A percentile compares a stretch with the other conserved stretches of the same genome.
Conservation (phyloP, 2,888 invertebrate species). For the Nebria salina region DNA sequence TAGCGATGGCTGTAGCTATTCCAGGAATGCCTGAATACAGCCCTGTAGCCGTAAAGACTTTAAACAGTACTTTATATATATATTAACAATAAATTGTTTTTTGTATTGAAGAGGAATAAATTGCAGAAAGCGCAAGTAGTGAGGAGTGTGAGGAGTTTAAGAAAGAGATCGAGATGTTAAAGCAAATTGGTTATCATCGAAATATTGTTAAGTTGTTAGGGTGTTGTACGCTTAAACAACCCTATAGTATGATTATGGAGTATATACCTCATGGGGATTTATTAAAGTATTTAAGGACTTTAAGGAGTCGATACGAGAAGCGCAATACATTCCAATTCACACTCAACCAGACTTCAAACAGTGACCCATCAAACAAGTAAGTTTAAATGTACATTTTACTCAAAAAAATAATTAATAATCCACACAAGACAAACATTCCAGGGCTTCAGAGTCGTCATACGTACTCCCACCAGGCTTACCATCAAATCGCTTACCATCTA, state of each 20-base stretch:
- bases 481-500: slow-evolving; percentile 61
- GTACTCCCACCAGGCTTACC: slow-evolving; percentile 50
- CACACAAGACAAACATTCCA: slow-evolving; percentile 46
- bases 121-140: slow-evolving; percentile 65
- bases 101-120: too few species aligned
- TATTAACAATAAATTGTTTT: too few species aligned
- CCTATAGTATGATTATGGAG: slow-evolving; percentile 80
- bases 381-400: neutral
- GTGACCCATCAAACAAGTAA: slow-evolving; percentile 11
- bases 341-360: neutral
- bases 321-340: slow-evolving; percentile 8
- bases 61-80: slow-evolving; percentile 67
- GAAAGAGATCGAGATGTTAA: slow-evolving; percentile 81
- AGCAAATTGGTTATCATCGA: slow-evolving; percentile 78
- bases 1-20: slow-evolving; percentile 69
- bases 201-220: slow-evolving; percentile 80
- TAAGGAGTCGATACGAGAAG: slow-evolving; percentile 59
- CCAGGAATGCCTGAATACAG: slow-evolving; percentile 64
- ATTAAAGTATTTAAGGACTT: slow-evolving; percentile 68
- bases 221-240: slow-evolving; percentile 76
- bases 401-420: neutral
- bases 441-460: slow-evolving; percentile 52
- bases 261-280: slow-evolving; percentile 82
- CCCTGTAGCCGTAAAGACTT: slow-evolving; percentile 78
- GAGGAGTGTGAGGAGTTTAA: slow-evolving; percentile 76